Evolutionary conservation across 2,113 vertebrate species (phyloP).

Genomic region (Choloepus hoffmanni): DNA sequence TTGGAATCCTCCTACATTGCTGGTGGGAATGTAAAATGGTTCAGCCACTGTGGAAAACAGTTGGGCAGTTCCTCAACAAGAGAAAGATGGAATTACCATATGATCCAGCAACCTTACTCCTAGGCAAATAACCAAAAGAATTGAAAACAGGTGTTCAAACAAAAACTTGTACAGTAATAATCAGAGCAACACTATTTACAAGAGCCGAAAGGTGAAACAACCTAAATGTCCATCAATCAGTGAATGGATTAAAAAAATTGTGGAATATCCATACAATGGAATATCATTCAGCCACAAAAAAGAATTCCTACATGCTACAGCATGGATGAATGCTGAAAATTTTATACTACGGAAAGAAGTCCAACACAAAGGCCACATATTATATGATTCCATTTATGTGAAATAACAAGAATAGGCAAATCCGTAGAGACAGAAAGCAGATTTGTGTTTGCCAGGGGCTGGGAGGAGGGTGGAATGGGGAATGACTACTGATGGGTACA

Average conservation of each 20-base stretch:
- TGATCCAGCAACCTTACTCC: background rate
- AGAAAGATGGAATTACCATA: background rate
- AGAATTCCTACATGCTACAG: background rate
- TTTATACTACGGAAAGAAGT: background rate
- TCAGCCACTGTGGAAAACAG: background rate
- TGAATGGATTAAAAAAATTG: background rate
- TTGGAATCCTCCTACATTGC: background rate
- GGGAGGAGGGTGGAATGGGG: background rate
- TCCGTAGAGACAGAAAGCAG: background rate
- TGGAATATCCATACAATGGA: background rate
- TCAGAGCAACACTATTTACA: background rate
- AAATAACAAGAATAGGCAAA: background rate
- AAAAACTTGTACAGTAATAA: background rate
- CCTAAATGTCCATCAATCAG: background rate
- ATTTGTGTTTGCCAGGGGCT: background rate
- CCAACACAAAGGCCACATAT: background rate
- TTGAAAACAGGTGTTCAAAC: background rate
- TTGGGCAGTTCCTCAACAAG: background rate
- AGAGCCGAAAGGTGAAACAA: background rate
- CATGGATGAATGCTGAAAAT: background rate
- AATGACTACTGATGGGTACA: background rate
- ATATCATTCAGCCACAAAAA: background rate
- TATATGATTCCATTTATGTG: background rate
- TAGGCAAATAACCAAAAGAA: background rate
- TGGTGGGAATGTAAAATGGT: background rate